Conservation (phyloP, 2,888 invertebrate species). For the Lepidochitona cinerea region DNA sequence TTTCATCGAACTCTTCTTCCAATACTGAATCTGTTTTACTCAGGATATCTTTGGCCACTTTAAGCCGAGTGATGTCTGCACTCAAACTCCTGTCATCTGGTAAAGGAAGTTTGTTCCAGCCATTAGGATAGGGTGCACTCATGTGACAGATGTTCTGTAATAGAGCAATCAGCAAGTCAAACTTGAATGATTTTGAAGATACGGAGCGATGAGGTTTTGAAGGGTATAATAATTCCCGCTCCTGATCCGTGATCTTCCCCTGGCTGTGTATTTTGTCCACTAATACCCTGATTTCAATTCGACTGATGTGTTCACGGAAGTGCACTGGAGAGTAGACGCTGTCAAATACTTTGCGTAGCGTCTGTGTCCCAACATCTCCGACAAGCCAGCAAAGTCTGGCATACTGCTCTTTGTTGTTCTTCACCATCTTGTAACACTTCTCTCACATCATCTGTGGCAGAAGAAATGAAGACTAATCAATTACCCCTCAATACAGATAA, state of each 20-base stretch:
- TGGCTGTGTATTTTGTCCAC: slow-evolving; percentile 39
- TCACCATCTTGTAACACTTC: not conserved
- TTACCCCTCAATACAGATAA: no score
- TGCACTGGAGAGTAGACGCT: slow-evolving; percentile 52
- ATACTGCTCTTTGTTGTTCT: slow-evolving; percentile 37
- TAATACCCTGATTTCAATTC: slow-evolving; percentile 43
- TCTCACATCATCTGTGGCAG: no score
- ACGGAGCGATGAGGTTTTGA: slow-evolving; percentile 33
- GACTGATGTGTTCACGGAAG: slow-evolving; percentile 49
- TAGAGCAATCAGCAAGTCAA: slow-evolving; percentile 47
- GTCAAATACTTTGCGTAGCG: slow-evolving; percentile 50
- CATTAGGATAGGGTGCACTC: slow-evolving; percentile 63
- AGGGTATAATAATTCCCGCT: slow-evolving; percentile 54
- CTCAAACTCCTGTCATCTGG: slow-evolving; percentile 54
- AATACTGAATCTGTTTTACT: not conserved
- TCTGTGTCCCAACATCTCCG: slow-evolving; percentile 52
- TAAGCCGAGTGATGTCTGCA: slow-evolving; percentile 59
- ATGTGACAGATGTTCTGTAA: slow-evolving; percentile 62
- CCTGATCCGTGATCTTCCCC: slow-evolving; percentile 39
- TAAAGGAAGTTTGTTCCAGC: slow-evolving; percentile 57
- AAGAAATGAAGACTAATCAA: no score
- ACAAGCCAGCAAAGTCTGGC: slow-evolving; percentile 55
- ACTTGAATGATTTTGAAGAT: slow-evolving; percentile 52
- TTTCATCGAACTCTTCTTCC: not conserved
- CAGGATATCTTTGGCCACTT: slow-evolving; percentile 43